Conservation (phyloP, 2,113 vertebrate species). For the Chaenogobius annularis region DNA sequence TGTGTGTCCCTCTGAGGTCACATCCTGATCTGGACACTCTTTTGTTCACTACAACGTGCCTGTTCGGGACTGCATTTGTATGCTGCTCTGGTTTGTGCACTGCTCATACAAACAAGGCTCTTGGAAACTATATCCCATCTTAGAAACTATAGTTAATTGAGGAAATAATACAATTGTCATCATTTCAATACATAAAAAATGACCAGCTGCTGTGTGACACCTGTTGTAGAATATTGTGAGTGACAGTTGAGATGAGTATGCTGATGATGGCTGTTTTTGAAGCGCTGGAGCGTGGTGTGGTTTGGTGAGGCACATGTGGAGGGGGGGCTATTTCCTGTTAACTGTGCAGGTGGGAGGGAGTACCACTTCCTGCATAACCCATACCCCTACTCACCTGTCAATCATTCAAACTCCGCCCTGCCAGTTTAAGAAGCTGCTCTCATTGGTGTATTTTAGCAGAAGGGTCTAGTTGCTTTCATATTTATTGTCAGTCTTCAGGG, state of each 20-base stretch:
- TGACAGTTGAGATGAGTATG: conserved; percentile 21
- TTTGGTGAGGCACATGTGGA: conserved; percentile 8
- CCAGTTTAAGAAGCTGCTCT: not conserved
- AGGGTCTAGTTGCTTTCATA: conserved; percentile 53
- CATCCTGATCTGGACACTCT: conserved; percentile 9
- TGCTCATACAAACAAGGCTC: not conserved
- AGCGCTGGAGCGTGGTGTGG: conserved; percentile 24
- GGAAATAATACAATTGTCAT: not conserved
- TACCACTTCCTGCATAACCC: not conserved
- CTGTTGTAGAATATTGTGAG: not conserved
- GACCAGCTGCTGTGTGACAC: not conserved
- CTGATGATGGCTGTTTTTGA: conserved; percentile 66
- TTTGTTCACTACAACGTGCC: conserved; percentile 5
- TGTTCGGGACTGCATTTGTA: conserved; percentile 1
- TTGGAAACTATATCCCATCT: not conserved
- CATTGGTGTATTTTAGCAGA: conserved; percentile 35
- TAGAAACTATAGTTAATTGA: too few relatives aligned
- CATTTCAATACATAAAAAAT: not conserved
- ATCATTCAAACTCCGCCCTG: not conserved
- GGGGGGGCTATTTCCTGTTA: conserved; percentile 79
- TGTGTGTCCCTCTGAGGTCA: conserved; percentile 4
- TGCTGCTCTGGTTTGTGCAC: not conserved
- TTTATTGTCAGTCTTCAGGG: not conserved
- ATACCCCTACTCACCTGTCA: not conserved
- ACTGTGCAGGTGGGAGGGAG: conserved; percentile 83